Conservation (phyloP, 1,140 invertebrate genomes). For the Apis mellifera region Amel_HAv3.1 CM009933.2:3736501-3737000, state of each 20-base stretch:
- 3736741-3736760: not conserved
- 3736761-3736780: conserved; percentile 2
- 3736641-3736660: not conserved
- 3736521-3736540: not conserved
- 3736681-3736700: conserved; percentile 27
- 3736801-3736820: not conserved
- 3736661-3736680: not conserved
- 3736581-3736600: not conserved
- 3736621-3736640: too few species aligned
- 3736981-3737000: too few species aligned
- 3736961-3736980: too few species aligned
- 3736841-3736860: not conserved
- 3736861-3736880: too few species aligned
- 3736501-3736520: not conserved
- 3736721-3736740: conserved; percentile 38
- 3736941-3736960: too few species aligned
- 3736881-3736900: too few species aligned
- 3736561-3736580: too few species aligned
- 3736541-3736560: not conserved
- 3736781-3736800: conserved; percentile 1
- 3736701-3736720: not conserved
- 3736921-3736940: too few species aligned
- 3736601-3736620: not conserved
- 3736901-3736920: too few species aligned
- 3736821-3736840: not conserved